Evolutionary conservation across 1,140 invertebrate genomes (phyloP), one percentile per base, ranked within the genome.

Genomic region (Heliconius hermathena): DNA sequence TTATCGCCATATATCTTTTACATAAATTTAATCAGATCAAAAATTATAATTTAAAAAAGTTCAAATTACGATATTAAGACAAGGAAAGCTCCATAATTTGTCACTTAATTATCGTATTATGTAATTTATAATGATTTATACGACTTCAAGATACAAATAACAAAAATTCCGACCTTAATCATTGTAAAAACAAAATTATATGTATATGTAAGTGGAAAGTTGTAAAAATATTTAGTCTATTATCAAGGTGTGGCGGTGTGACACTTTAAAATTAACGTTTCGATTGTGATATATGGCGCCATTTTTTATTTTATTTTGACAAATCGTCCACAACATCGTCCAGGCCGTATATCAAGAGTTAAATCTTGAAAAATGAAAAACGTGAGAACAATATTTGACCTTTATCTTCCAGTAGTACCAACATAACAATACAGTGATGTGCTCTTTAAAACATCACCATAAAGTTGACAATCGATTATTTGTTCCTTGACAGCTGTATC

Each of bases 341-440:
- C 46, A 66, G 78, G 46, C 70, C 38, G 57, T 74, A 46, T 76
- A 76, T 76, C 60, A 72, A 73, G 66, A 22, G n/a, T 46, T 72
- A 66, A 80, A 76, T 76, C 70, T 71, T 49, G 71, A 54, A 73
- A 70, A 26, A 72, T 71, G 70, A 76, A 71, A 74, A 52, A 74
- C 79, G 79, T 80, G 74, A 80, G 79, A 80, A 80, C 79, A 78
- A 57, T 60, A 52, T n/a, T 71, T 41, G 76, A 77, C 76, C 76
- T 77, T 66, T 77, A 46, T 18, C 20, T 41, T 71, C 49, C 76
- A 33, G 76, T 77, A 77, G 76, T 77, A 46, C 57, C n/a, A 77
- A 49, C 41, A 36, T 70, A 20, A 71, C 26, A 71, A 76, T 20
- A 72, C n/a, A 77, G 38, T n/a, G 29, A 33, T 26, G 29, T 60